Evolutionary conservation across 2,797 vertebrate species (phyloP), one percentile per base, ranked within the genome.

Genomic region (Sebastes nivosus): DNA sequence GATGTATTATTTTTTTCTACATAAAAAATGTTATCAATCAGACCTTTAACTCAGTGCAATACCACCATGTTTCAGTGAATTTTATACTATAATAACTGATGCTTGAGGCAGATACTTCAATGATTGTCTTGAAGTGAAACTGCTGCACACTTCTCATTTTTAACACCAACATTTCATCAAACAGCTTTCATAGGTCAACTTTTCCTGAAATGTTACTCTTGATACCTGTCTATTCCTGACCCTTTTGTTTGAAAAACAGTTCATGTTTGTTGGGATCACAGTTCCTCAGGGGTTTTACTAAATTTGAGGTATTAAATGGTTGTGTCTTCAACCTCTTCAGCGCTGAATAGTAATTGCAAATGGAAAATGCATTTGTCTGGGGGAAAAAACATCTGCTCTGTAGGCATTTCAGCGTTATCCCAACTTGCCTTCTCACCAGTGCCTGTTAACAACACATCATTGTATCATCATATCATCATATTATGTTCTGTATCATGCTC

Each of bases 391-490:
- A 38, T 52, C 8, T 1, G 3, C 27, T 32, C 25, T 22, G 4
- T 42, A 7, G 10, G 5, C 2, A 24, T 46, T 34, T 73, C 42
- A 50, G 32, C 12, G n/a, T 72, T 22, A 61, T 22, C 72, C 54
- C 67, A 25, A 58, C 20, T 11, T 73, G 58, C 52, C 68, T 79
- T 61, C 65, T 16, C 30, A 57, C 16, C 46, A 8, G 42, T 71
- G 75, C 72, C 79, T 69, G 60, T 76, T 72, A 63, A 80, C 4
- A 30, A 27, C 24, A 38, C 11, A 18, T 64, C 24, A 20, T 55
- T 13, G 5, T 63, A 4, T 46, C 34, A 32, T 67, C 57, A 64
- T 38, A 63, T 73, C 68, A 54, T 54, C 30, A 32, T 32, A 32
- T 32, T 32, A 5, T 50, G 27, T 67, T 8, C 6, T 4, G 5